Evolutionary conservation across 92 coral and sea anemone species (phyloP).

Genomic region (Bergia sp.): DNA sequence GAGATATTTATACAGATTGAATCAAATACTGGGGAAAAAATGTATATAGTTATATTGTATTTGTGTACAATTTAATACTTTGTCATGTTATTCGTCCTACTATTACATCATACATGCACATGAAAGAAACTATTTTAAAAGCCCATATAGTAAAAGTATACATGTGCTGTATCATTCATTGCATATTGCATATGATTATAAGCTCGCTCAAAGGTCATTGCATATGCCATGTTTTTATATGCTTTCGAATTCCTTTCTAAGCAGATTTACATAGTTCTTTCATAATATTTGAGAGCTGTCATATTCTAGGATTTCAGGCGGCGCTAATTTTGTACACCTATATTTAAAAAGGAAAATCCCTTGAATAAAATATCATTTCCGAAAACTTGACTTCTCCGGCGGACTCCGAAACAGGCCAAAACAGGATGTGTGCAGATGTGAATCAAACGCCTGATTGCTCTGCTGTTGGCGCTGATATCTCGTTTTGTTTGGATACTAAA

Average conservation of each 20-base stretch:
- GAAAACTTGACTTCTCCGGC: background rate
- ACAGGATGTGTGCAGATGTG: conserved; percentile 26
- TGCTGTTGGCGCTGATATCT: conserved; percentile 31
- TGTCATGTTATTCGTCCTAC: background rate
- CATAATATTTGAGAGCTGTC: no score
- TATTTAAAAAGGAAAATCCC: background rate
- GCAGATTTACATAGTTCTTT: background rate
- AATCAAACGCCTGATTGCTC: background rate
- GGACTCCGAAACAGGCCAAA: background rate
- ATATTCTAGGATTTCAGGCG: no score
- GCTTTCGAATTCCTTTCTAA: background rate
- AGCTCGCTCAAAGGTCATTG: background rate
- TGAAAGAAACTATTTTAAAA: background rate
- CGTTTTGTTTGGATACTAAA: background rate
- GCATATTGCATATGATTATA: no score
- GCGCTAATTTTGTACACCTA: background rate
- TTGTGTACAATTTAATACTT: background rate
- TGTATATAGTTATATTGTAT: no score
- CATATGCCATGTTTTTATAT: background rate
- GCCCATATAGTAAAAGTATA: no score
- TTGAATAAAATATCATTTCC: background rate
- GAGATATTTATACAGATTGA: no score
- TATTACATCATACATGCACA: background rate
- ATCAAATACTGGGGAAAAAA: no score
- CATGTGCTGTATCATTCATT: no score